These are phyloP conservation scores for Bos indicus DNA, from an alignment of 2,113 vertebrate species.

Conservation along the genomic window DNA sequence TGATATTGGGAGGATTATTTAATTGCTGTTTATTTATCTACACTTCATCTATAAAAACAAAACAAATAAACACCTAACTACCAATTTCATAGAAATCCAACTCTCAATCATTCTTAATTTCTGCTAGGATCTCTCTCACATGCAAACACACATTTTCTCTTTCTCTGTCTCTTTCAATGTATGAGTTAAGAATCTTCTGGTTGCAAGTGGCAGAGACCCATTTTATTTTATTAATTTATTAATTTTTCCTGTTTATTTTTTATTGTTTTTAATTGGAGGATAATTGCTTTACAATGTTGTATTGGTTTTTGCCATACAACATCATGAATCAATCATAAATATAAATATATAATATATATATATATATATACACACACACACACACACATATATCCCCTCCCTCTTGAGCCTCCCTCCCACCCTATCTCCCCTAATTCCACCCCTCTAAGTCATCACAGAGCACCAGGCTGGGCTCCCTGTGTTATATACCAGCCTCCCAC, in stretches of 20 bases:
- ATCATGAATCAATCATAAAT: background rate
- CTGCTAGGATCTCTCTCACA: background rate
- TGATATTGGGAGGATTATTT: background rate
- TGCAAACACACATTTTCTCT: background rate
- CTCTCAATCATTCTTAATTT: background rate
- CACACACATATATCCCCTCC: background rate
- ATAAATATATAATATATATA: no score
- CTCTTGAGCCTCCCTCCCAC: background rate
- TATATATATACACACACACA: background rate
- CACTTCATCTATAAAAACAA: background rate
- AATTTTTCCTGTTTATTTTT: background rate
- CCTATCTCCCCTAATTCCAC: background rate
- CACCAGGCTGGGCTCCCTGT: background rate
- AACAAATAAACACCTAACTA: background rate
- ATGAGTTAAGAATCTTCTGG: background rate
- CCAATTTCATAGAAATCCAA: background rate
- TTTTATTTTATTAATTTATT: background rate
- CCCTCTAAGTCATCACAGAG: background rate
- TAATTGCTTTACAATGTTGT: background rate
- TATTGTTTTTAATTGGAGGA: background rate
- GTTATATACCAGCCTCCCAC: background rate
- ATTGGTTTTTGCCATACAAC: no score
- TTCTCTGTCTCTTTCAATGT: background rate
- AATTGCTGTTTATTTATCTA: background rate
- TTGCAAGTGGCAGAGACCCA: background rate